Conservation (phyloP, 2,888 invertebrate species). For the Lycaena phlaeas region DNA sequence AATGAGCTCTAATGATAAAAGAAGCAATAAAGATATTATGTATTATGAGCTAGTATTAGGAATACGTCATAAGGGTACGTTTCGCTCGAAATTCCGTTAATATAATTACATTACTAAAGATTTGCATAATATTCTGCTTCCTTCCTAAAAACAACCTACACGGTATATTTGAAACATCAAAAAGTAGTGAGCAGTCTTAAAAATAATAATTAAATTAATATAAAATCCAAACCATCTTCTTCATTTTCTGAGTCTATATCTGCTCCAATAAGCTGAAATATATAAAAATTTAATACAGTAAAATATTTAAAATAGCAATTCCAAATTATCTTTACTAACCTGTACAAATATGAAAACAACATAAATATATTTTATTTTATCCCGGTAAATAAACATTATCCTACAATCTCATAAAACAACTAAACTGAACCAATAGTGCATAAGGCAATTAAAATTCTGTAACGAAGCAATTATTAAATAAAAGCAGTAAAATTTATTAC, state of each 20-base stretch:
- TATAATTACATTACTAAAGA: too few species aligned
- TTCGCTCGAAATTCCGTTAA: too few species aligned
- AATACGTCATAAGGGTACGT: too few species aligned
- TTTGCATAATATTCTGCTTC: too few species aligned
- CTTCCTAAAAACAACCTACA: too few species aligned
- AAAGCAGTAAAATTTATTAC: not conserved
- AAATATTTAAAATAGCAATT: not conserved
- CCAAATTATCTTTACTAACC: not conserved
- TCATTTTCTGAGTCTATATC: not conserved
- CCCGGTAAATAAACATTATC: not conserved
- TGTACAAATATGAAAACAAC: not conserved
- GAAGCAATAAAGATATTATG: too few species aligned
- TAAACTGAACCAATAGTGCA: not conserved
- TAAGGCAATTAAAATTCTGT: constrained; percentile 2
- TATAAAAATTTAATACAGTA: constrained; percentile 5
- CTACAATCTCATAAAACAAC: not conserved
- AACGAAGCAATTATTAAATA: constrained; percentile 2
- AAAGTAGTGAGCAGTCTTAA: too few species aligned
- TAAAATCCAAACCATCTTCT: not conserved
- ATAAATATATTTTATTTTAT: not conserved
- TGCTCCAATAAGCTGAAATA: not conserved
- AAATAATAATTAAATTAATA: too few species aligned
- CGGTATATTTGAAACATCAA: too few species aligned
- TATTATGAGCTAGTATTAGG: too few species aligned
- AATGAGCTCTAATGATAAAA: too few species aligned